phyloP scores from a whole-genome alignment of 2,888 invertebrate genomes.

The Pseudeuparius sepicola region DNA sequence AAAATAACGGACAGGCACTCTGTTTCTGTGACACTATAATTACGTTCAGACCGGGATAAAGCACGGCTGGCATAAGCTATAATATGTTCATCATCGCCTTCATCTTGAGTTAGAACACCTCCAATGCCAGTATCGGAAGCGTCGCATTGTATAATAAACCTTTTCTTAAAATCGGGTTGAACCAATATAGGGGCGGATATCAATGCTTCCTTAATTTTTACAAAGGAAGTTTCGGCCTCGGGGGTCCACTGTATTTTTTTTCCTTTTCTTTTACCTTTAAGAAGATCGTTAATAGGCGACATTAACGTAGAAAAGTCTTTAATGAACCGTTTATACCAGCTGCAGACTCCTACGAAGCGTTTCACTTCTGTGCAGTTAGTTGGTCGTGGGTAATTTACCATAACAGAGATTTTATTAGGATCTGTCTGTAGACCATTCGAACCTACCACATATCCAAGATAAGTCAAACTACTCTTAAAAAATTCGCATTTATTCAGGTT shows the following conservation, averaged over 20 bases:
- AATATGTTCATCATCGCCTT: conserved; percentile 11
- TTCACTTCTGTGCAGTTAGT: conserved; percentile 25
- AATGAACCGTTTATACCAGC: conserved; percentile 24
- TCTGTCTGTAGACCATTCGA: too few relatives aligned
- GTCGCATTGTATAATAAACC: conserved; percentile 24
- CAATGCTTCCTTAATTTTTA: conserved; percentile 21
- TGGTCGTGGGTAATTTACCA: conserved; percentile 22
- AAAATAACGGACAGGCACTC: conserved; percentile 25
- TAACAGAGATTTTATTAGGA: too few relatives aligned
- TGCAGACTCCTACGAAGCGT: conserved; percentile 26
- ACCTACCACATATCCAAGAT: too few relatives aligned
- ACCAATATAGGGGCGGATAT: conserved; percentile 22
- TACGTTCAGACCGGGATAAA: conserved; percentile 22
- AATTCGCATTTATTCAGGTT: conserved; percentile 19
- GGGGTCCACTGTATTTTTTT: conserved; percentile 20
- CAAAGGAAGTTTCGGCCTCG: conserved; percentile 18
- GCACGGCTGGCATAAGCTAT: conserved; percentile 18
- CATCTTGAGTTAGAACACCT: conserved; percentile 11
- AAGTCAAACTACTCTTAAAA: too few relatives aligned
- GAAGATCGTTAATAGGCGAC: conserved; percentile 23
- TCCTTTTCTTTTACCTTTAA: conserved; percentile 22
- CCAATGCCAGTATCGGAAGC: conserved; percentile 20
- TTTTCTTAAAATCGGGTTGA: conserved; percentile 22
- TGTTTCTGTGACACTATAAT: conserved; percentile 23
- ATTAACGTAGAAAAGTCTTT: conserved; percentile 23